phyloP scores from a whole-genome alignment of 35 echinoderm and acorn worm species.

The Apostichopus parvimensis region DNA sequence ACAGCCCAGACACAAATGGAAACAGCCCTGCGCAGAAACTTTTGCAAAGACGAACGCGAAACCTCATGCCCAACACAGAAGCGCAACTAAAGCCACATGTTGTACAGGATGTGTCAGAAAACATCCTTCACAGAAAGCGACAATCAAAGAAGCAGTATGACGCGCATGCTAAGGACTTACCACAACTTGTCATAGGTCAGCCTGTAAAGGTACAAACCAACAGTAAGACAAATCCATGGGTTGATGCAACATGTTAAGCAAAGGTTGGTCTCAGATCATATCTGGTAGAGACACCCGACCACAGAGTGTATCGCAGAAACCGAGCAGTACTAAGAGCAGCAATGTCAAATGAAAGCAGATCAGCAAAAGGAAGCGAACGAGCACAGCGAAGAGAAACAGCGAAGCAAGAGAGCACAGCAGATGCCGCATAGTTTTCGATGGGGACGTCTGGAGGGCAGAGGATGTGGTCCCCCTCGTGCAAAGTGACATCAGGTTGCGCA shows the following conservation, averaged over 20 bases:
- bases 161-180: no score
- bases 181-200: slow-evolving; percentile 75
- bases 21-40: slow-evolving; percentile 71
- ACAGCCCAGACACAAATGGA: slow-evolving; percentile 62
- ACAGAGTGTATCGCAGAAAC: slow-evolving; percentile 35
- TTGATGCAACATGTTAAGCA: not conserved
- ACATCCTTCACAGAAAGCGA: slow-evolving; percentile 61
- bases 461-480: no score
- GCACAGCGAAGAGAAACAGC: not conserved
- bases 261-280: slow-evolving; percentile 53
- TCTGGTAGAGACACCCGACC: slow-evolving; percentile 29
- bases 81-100: slow-evolving; percentile 60
- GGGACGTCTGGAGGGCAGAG: no score
- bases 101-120: slow-evolving; percentile 59
- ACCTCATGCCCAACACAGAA: slow-evolving; percentile 19
- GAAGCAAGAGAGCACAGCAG: slow-evolving; percentile 1
- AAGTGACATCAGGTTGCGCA: no score
- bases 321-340: not conserved
- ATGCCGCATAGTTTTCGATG: no score
- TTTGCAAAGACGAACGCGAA: no score
- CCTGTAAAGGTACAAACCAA: slow-evolving; percentile 63
- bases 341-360: slow-evolving; percentile 14
- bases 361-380: not conserved
- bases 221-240: slow-evolving; percentile 37
- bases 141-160: slow-evolving; percentile 81